Base-by-base conservation (phyloP, 2,797 vertebrate species). In the Oryzias dopingdopingensis region DNA sequence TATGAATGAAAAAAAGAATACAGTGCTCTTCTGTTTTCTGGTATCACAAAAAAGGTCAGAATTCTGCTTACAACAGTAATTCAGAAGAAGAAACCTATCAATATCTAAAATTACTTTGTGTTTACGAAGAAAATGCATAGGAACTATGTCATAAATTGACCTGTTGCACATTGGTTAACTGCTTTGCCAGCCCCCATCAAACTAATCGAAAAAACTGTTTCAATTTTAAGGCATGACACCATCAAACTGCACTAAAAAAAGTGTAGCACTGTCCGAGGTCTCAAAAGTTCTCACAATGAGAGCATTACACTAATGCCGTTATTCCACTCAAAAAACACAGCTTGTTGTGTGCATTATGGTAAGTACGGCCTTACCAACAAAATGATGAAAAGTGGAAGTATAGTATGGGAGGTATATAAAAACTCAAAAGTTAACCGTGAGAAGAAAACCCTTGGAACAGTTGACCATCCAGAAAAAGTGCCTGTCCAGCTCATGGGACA, bases 401-500 rank as follows among this genome's bases (percentile, higher is more conserved):
- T 24, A 42, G 4, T 37, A 32, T 44, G 17, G 1, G 8, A 44
- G 24, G 5, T 17, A 29, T 7, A 14, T 26, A 42, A 42, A 42
- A 49, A 29, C 24, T 32, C 37, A 41, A 20, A 2, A 42, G n/a
- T n/a, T 1, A 26, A 23, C 44, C 10, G 15, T 45, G 54, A 46
- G 3, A 29, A 53, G 59, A 53, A 62, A 57, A 24, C 32, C 29
- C 37, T 56, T 55, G 62, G 56, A 55, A 70, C 56, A 74, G 68
- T 37, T 62, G 57, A 51, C 43, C 47, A 53, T 75, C 75, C 67
- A 67, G 62, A 76, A 71, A 75, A 81, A 62, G 58, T 90, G 91
- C 91, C 92, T 87, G 88, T 87, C 90, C 77, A 77, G 80, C 72
- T 84, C 82, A 82, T 75, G 68, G 81, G 87, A 92, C 92, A 92